Base-by-base conservation (phyloP, 1,140 invertebrate genomes). In the Brachionus paranguensis region DNA sequence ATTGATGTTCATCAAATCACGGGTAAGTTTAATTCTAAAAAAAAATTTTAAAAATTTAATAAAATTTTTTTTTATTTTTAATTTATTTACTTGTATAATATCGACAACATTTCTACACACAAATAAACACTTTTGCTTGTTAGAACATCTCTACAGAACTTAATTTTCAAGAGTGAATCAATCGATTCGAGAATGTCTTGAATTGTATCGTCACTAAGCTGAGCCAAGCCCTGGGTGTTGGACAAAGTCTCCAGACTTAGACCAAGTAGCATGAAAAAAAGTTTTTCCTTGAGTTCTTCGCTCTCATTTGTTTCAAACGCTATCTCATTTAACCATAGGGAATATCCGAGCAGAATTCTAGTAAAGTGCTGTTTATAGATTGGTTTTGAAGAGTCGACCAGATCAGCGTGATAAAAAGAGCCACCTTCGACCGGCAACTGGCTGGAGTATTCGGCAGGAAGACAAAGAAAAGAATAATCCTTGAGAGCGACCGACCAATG, bases 351-450 rank as follows among this genome's bases (percentile, higher is more conserved):
- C 20, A 99, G 91, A 85, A 99, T 93, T 3, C 96, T 93, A 1
- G 97, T 95, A 97, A 97, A 99, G 4, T 94, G 93, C 85, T 93
- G 92, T 53, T 92, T 91, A 89, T 99, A 99, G 89, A 97, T 95
- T 27, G 93, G 93, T 84, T 95, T 92, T 6, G 96, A 95, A 17
- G 93, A 93, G 86, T 99, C 96, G 87, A 96, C 95, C 0, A 96
- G 97, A 87, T 99, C 97, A 53, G 94, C 94, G 2, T 95, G 96
- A 88, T 98, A 99, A 89, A 99, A 99, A 3, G 96, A 94, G 14
- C 97, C 96, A 60, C 96, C 90, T 94, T 97, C 96, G 86, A 95
- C 93, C 0, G 96, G 96, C 72, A 99, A 91, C 89, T 98, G 96
- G 85, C 94, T 95, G 5, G 93, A 93, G 89, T 96, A 98, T 91